Evolutionary conservation across 2,113 vertebrate genomes (phyloP).

Genomic region (Gasterosteus nipponicus): DNA sequence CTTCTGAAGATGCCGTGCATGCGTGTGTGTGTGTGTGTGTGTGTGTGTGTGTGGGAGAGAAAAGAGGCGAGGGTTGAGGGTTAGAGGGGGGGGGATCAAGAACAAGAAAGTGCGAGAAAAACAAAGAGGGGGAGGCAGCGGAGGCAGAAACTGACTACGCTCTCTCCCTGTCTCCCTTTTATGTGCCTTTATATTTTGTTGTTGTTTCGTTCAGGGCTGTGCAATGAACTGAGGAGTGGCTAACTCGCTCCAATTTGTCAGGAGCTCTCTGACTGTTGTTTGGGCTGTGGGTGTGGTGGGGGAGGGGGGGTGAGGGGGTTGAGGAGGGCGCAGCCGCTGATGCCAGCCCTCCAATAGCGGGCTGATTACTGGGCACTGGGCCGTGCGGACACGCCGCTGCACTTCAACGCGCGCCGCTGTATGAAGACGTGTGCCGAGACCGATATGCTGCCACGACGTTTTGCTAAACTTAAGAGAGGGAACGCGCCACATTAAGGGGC

Average conservation of each 20-base stretch:
- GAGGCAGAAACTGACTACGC: constrained; percentile 54
- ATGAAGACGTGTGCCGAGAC: constrained; percentile 53
- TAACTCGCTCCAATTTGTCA: constrained; percentile 79
- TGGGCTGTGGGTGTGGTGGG: constrained; percentile 40
- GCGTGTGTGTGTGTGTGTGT: neutral
- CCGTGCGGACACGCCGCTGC: constrained; percentile 64
- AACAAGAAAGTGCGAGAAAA: constrained; percentile 54
- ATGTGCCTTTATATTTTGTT: constrained; percentile 65
- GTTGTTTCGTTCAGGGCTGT: constrained; percentile 72
- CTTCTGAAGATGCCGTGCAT: constrained; percentile 9
- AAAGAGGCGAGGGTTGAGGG: constrained; percentile 28
- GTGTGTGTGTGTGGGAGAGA: constrained; percentile 20
- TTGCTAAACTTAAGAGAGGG: constrained; percentile 16
- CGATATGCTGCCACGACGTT: constrained; percentile 33
- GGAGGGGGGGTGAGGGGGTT: constrained; percentile 40
- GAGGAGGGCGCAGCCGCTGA: constrained; percentile 53
- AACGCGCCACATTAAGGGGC: constrained; percentile 10
- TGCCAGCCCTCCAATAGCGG: constrained; percentile 66
- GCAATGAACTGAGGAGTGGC: constrained; percentile 77
- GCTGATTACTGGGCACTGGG: constrained; percentile 74
- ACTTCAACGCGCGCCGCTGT: constrained; percentile 53
- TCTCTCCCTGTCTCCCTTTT: constrained; percentile 43
- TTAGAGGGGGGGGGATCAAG: constrained; percentile 45
- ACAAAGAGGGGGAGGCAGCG: neutral
- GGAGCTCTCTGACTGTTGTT: constrained; percentile 72